Percentiles rank a stretch among this genome's conserved stretches.
phyloP scores from a whole-genome alignment of 2,888 invertebrate genomes.

The Shargacucullia verbasci region DNA sequence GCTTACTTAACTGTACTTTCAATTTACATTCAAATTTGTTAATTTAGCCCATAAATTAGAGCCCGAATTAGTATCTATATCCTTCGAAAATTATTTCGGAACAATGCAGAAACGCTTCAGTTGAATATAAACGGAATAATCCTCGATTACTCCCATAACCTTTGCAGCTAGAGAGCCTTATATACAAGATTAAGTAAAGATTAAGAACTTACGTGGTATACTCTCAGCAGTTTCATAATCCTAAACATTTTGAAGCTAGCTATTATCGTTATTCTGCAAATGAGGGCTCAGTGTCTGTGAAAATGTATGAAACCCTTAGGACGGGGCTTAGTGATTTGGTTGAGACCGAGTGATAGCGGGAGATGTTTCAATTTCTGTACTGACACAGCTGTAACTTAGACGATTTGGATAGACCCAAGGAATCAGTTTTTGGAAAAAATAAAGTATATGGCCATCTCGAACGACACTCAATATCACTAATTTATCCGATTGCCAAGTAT shows the following conservation, averaged over 20 bases:
- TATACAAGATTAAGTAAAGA: constrained; percentile 19
- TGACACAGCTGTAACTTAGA: too few relatives aligned
- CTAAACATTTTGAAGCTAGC: constrained; percentile 56
- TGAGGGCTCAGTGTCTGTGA: constrained; percentile 60
- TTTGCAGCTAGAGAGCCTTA: background rate
- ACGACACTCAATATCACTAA: too few relatives aligned
- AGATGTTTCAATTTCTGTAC: too few relatives aligned
- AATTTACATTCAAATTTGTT: constrained; percentile 5
- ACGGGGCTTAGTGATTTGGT: constrained; percentile 12
- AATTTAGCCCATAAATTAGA: constrained; percentile 37
- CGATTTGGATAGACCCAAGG: too few relatives aligned
- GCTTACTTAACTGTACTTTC: too few relatives aligned
- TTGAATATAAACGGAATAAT: constrained; percentile 41
- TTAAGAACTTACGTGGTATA: constrained; percentile 26
- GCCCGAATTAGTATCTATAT: constrained; percentile 35
- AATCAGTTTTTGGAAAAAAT: too few relatives aligned
- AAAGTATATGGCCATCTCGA: too few relatives aligned
- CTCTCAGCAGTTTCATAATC: constrained; percentile 36
- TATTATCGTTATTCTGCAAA: constrained; percentile 53
- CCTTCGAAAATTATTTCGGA: constrained; percentile 32
- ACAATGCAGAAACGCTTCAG: constrained; percentile 26
- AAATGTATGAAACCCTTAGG: constrained; percentile 57
- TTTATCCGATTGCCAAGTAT: too few relatives aligned
- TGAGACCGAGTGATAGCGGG: constrained; percentile 32
- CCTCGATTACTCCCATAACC: constrained; percentile 29